Evolutionary conservation across 1,140 invertebrate genomes (phyloP), one percentile per base, ranked within the genome.

Genomic region (Heliconius congener): DNA sequence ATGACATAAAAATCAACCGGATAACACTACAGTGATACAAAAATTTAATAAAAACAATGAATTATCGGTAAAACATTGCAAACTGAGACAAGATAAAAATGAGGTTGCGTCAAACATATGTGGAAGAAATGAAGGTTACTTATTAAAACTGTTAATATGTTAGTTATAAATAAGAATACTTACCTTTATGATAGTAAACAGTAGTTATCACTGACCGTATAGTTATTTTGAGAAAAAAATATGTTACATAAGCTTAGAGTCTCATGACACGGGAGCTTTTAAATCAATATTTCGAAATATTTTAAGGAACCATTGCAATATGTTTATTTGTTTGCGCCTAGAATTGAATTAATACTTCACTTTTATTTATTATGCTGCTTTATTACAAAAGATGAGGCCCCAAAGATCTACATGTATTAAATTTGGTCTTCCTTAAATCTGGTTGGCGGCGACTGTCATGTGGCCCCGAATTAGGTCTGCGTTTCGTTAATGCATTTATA

Each of bases 231-330:
- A 87, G 81, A 87, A 83, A 89, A 89, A 87, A 92, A 88, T 52
- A 88, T 92, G 91, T 94, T 94, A 94, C 91, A 93, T 94, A 94
- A 94, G 92, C 87, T 81, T 72, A 82, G 80, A 42, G 86, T 87
- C 91, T 87, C 90, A 93, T 94, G 92, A 92, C 92, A 94, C 81
- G 80, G 82, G 77, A 85, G 86, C 83, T 84, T 86, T 84, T n/a
- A 66, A 23, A 66, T 82, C 77, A 83, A 87, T 87, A 83, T 84
- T 83, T 89, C 87, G 27, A 80, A 84, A 86, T 90, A 83, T 85
- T 90, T 92, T 88, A 86, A 86, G 78, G 87, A 82, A 86, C 86
- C 89, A 93, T 90, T 87, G 85, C 84, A 80, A 74, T 39, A 82
- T 42, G 77, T 52, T 27, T 13, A 66, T 27, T 66, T 66, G 80